Conservation (phyloP, 2,113 vertebrate species). For the Rhynchomys soricoides region DNA sequence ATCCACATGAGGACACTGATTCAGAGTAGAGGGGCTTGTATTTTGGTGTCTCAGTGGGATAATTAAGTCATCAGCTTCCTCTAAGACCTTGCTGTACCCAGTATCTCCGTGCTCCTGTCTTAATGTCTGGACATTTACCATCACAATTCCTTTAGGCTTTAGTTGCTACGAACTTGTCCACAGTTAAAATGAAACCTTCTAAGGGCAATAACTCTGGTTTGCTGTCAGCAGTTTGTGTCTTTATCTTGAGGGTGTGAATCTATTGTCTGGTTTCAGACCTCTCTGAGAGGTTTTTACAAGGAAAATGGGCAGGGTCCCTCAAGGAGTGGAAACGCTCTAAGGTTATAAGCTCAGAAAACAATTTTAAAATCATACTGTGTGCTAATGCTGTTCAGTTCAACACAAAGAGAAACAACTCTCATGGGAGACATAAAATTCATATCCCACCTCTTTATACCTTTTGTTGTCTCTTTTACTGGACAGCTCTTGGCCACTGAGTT, state of each 20-base stretch:
- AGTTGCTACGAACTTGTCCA: neutral
- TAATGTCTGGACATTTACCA: neutral
- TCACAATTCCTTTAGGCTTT: slow-evolving; percentile 8
- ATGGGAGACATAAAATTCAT: neutral
- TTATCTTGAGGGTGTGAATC: neutral
- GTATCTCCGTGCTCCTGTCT: neutral
- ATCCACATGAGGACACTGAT: neutral
- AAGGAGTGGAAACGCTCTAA: neutral
- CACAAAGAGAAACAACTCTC: slow-evolving; percentile 8
- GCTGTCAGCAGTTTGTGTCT: neutral
- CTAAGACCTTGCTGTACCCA: neutral
- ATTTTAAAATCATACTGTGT: neutral
- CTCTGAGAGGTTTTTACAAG: slow-evolving; percentile 28
- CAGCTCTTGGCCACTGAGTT: neutral
- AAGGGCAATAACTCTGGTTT: neutral
- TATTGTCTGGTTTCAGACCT: slow-evolving; percentile 11
- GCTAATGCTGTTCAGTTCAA: neutral
- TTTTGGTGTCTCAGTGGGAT: neutral
- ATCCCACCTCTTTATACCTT: neutral
- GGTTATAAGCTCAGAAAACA: slow-evolving; percentile 31
- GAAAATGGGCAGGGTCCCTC: neutral
- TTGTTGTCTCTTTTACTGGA: neutral
- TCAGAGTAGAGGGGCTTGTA: neutral
- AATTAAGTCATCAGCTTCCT: neutral
- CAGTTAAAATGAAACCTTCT: neutral